Base-by-base conservation (phyloP, 2,797 vertebrate species). In the Novumbra hubbsi region DNA sequence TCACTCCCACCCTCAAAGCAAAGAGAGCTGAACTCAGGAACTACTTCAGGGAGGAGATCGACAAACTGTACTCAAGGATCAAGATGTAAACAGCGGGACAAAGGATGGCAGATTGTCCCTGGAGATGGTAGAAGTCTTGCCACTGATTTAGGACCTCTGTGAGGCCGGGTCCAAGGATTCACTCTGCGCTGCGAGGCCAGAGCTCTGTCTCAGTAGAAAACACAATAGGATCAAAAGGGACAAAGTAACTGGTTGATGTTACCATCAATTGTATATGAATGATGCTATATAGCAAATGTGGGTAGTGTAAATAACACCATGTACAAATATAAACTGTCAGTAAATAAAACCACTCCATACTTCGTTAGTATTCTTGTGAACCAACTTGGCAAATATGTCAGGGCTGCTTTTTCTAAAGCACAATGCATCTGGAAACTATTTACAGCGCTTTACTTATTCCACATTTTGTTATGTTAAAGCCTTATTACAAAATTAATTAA, bases 1-100 rank as follows among this genome's bases (percentile, higher is more conserved):
- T 99, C 85, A 99, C 98, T n/a, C 98, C 98, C 17, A 99, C 98
- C 0, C 84, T 99, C 89, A 98, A 98, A 88, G 91, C 96, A 0
- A 99, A 97, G 88, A 94, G 98, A 84, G 89, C 92, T 3, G 96
- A 97, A 21, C 86, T 98, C 64, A 88, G 88, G 30, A 94, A 93
- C 60, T 84, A 84, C 80, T 99, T 99, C 91, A 90, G 93, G 83
- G 76, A 93, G 38, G 94, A 97, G 87, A 95, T 99, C 70, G 92
- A 97, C 12, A 90, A 96, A 88, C 92, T 99, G 14, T 99, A 98
- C 78, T 86, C 95, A 27, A 92, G 89, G 60, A 92, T 94, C 85
- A 92, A 93, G 72, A 91, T 94, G 84, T 98, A 66, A 72, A 21
- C 79, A 16, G 30, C 17, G 16, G 45, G 9, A 32, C 9, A 17